Evolutionary conservation across 2,888 invertebrate species (phyloP), one percentile per base, ranked within the genome.

Genomic region (Clepsis dumicolana): DNA sequence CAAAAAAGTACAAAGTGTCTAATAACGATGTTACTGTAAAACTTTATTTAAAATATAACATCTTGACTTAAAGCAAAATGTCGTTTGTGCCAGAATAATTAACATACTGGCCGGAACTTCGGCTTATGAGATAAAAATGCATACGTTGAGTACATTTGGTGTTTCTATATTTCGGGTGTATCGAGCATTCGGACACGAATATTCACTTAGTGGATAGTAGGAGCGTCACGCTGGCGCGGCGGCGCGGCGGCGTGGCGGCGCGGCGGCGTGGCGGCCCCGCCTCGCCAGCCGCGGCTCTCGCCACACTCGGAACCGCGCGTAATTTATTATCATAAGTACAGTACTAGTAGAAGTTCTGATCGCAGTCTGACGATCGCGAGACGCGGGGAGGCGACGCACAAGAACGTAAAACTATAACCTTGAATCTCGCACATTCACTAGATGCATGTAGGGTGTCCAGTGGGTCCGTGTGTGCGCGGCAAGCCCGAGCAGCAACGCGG

Each of bases 331-430:
- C 88, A 92, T 91, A 93, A 92, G 89, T 91, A 88, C 88, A 89
- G 87, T 90, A 91, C 93, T 93, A 92, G 88, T 85, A 90, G 86
- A 89, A 89, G 92, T 92, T 88, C 88, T 79, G 86, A 87, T 84
- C 89, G 85, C 84, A 82, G 82, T 83, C 81, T 81, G 82, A 84
- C 88, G 87, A 86, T 86, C 89, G 85, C 84, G 82, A 81, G 82
- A 82, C 88, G 85, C 84, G 86, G 85, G 82, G 81, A 84, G 87
- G 90, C 89, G 86, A 82, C 88, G 90, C 93, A 89, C 91, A 83
- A 81, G 76, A 92, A 91, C 91, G 91, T 93, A 92, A 91, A 93
- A 93, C 93, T 93, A 93, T 93, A 93, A 93, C 90, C 91, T 85
- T 83, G 90, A 87, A 83, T 88, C 91, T 84, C 91, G 89, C 91